Base-by-base conservation (phyloP, 2,888 invertebrate species). In the Drosophila prostipennis region DNA sequence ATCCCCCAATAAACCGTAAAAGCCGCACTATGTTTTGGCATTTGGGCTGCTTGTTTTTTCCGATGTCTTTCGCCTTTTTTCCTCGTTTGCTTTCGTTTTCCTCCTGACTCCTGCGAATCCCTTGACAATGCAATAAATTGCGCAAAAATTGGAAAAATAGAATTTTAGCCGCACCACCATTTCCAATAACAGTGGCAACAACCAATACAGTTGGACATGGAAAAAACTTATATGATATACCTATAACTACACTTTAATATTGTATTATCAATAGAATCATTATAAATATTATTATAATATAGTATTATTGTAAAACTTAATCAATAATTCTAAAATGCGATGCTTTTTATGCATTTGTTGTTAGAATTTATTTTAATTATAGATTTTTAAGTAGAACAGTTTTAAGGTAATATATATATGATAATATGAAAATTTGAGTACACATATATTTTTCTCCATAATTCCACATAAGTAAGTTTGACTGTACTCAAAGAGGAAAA, bases 51-150 rank as follows among this genome's bases (percentile, higher is more conserved):
- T 55, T 87, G 82, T 86, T 82, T 85, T 86, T 74, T 72, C 82
- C 79, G 64, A 87, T 82, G 71, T 76, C 73, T 87, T 77, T 87
- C 52, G 63, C 39, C 54, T 63, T 55, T 65, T 49, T 74, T 45
- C 40, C 48, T 55, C 32, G 53, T 23, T 63, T 59, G 51, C 57
- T 64, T 59, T 59, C 48, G 39, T 53, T 73, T 65, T 73, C 40
- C 53, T 53, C 29, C 58, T 54, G 59, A 48, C 57, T 67, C 58
- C 70, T 74, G 79, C 57, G 86, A 80, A 76, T 80, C 84, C 84
- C 84, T 88, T 84, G 89, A 89, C 84, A 89, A 88, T 84, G 84
- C 84, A 89, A 84, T 84, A 89, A 84, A 84, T 84, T 84, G 88
- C 84, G 88, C 87, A 89, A 84, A 84, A 84, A 88, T 87, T 84